Conservation (phyloP, 2,797 vertebrate genomes). For the Chelon labrosus region DNA sequence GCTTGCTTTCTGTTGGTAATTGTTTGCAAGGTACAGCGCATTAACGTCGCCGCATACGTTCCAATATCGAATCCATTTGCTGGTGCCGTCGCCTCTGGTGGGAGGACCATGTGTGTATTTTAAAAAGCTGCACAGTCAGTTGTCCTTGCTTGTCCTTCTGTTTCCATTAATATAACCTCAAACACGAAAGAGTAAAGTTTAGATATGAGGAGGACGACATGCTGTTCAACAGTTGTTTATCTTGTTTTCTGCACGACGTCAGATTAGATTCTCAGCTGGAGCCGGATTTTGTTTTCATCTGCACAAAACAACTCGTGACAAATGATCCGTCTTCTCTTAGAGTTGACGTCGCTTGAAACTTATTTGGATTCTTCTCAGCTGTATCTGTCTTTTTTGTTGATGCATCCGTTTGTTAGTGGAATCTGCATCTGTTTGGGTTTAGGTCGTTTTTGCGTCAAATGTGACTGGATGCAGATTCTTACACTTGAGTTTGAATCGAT, state of each 20-base stretch:
- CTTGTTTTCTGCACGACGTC: not conserved
- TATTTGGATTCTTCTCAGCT: no score
- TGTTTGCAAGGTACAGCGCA: constrained; percentile 19
- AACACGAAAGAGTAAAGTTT: constrained; percentile 5
- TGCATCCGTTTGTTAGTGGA: constrained; percentile 1
- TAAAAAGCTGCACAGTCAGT: constrained; percentile 13
- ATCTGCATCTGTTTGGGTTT: no score
- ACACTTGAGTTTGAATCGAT: no score
- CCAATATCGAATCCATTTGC: constrained; percentile 9
- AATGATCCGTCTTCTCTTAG: constrained; percentile 17
- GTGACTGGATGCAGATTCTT: no score
- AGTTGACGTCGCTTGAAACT: constrained; percentile 20
- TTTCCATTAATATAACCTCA: not conserved
- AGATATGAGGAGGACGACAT: not conserved
- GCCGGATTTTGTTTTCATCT: constrained; percentile 11
- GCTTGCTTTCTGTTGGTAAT: constrained; percentile 30
- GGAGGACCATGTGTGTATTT: constrained; percentile 5
- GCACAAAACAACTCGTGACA: constrained; percentile 14
- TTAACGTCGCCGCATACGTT: not conserved
- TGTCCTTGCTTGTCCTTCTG: constrained; percentile 27
- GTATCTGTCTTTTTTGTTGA: not conserved
- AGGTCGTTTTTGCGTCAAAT: no score
- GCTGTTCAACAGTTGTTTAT: constrained; percentile 35
- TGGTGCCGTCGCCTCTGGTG: not conserved
- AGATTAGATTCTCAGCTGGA: constrained; percentile 35